Evolutionary conservation across 2,113 vertebrate genomes (phyloP).

Genomic region (Cynocephalus volans): DNA sequence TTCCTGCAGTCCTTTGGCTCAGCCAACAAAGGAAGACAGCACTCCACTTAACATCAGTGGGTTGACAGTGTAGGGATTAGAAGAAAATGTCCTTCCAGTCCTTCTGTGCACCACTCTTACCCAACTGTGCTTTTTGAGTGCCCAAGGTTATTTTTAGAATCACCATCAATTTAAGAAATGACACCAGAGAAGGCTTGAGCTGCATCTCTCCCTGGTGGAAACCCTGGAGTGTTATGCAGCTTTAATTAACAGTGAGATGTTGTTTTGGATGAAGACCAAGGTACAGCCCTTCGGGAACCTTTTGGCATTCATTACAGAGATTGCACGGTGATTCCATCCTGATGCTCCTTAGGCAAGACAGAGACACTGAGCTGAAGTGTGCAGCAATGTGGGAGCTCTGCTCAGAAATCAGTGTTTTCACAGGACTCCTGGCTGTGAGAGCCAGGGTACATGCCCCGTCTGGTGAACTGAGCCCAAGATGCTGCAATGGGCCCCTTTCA

Average conservation of each 20-base stretch:
- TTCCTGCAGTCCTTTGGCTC: fast-evolving
- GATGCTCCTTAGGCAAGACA: not conserved
- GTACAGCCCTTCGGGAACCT: conserved; percentile 42
- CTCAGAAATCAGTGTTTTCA: not conserved
- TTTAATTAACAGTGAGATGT: conserved; percentile 85
- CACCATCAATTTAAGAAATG: conserved; percentile 60
- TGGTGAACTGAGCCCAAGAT: not conserved
- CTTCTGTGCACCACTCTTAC: not conserved
- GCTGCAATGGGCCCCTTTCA: fast-evolving
- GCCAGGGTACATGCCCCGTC: not conserved
- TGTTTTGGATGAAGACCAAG: conserved; percentile 75
- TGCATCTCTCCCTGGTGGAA: conserved; percentile 16
- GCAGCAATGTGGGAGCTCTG: too few relatives aligned
- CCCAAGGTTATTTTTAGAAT: conserved; percentile 64
- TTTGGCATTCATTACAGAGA: not conserved
- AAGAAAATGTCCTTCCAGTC: not conserved
- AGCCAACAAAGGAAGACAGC: not conserved
- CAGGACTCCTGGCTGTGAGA: not conserved
- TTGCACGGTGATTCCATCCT: not conserved
- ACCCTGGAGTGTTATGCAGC: conserved; percentile 44
- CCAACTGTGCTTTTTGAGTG: not conserved
- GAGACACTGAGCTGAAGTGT: not conserved
- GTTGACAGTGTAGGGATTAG: not conserved
- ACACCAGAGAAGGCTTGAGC: not conserved
- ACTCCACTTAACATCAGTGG: not conserved